A percentile compares a stretch with the other conserved stretches of the same genome.
These are phyloP conservation scores for Pseudococcus longispinus DNA, from an alignment of 2,888 invertebrate genomes.

Conservation along the genomic window DNA sequence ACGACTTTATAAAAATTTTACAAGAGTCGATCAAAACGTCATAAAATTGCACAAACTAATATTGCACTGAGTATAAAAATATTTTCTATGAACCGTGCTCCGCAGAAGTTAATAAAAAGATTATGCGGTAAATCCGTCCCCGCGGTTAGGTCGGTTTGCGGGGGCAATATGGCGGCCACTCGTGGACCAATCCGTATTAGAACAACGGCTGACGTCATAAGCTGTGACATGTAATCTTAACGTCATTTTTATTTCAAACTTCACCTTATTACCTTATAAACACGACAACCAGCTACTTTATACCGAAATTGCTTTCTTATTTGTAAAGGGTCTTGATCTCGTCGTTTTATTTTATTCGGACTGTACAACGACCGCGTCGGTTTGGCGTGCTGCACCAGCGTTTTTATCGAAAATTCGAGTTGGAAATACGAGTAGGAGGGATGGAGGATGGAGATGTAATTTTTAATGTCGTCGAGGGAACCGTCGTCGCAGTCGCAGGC, in stretches of 20 bases:
- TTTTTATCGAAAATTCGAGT: neutral
- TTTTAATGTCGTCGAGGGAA: neutral
- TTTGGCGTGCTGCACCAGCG: neutral
- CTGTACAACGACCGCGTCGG: neutral
- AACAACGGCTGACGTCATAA: slow-evolving; percentile 55
- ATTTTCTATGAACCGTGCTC: slow-evolving; percentile 55
- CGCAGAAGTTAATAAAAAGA: slow-evolving; percentile 55
- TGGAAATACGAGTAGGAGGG: neutral
- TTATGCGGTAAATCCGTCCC: slow-evolving; percentile 56
- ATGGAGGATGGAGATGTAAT: neutral
- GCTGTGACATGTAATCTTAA: slow-evolving; percentile 54
- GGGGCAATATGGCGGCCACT: slow-evolving; percentile 53
- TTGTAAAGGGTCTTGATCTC: slow-evolving; percentile 38
- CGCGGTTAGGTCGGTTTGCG: slow-evolving; percentile 28
- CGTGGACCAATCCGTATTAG: slow-evolving; percentile 56
- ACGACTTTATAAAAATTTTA: slow-evolving; percentile 53
- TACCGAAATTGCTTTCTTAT: slow-evolving; percentile 43
- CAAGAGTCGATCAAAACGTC: slow-evolving; percentile 56
- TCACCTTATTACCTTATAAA: slow-evolving; percentile 52
- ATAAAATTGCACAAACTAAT: slow-evolving; percentile 57
- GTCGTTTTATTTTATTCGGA: neutral
- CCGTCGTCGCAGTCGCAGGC: neutral
- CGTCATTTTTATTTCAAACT: slow-evolving; percentile 33
- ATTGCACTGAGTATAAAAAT: slow-evolving; percentile 57
- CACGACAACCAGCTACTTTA: slow-evolving; percentile 49